A percentile compares a stretch with the other conserved stretches of the same genome.
These are phyloP conservation scores for Limenitis camilla DNA, from an alignment of 2,888 invertebrate species.

Conservation along the genomic window DNA sequence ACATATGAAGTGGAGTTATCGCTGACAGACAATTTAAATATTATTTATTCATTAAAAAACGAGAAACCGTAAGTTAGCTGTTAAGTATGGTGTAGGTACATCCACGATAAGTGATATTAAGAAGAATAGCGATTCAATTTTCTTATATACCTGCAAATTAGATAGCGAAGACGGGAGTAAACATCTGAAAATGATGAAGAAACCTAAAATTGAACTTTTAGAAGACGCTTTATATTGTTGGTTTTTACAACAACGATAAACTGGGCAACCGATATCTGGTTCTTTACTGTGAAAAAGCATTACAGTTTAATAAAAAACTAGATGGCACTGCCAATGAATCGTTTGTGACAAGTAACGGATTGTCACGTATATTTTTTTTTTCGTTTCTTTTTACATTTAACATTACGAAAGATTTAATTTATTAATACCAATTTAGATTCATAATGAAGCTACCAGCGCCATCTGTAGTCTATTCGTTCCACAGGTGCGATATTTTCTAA, in stretches of 20 bases:
- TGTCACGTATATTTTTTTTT: conserved; percentile 29
- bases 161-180: conserved; percentile 27
- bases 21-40: conserved; percentile 30
- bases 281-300: conserved; percentile 30
- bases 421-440: too few species aligned
- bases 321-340: too few species aligned
- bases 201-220: conserved; percentile 29
- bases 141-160: conserved; percentile 27
- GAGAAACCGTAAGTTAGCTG: conserved; percentile 29
- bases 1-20: conserved; percentile 30
- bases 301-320: conserved; percentile 27
- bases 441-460: too few species aligned
- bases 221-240: conserved; percentile 29
- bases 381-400: too few species aligned
- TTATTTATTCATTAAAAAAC: conserved; percentile 31
- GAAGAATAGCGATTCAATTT: conserved; percentile 29
- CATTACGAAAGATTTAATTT: too few species aligned
- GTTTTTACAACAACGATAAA: conserved; percentile 30
- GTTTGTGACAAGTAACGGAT: too few species aligned
- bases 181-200: conserved; percentile 30
- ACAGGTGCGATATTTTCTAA: too few species aligned
- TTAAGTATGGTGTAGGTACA: conserved; percentile 31
- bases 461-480: too few species aligned
- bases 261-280: conserved; percentile 27
- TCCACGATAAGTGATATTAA: conserved; percentile 32